phyloP scores from a whole-genome alignment of 1,140 invertebrate species.

The Scaptomyza pallida region DNA sequence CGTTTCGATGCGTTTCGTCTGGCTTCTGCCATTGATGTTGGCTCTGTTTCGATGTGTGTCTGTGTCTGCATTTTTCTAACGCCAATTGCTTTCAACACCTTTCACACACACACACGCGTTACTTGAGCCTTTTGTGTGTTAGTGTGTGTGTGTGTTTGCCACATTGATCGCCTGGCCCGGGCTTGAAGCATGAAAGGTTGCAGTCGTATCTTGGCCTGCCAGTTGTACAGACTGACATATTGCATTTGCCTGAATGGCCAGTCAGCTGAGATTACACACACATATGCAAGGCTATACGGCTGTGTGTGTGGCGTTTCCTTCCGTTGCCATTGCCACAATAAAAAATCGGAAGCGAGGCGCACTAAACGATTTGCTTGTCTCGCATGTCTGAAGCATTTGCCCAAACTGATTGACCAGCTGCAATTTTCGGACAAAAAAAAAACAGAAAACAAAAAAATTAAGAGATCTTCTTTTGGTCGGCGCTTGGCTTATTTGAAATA shows the following conservation, averaged over 20 bases:
- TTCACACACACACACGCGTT: slow-evolving; percentile 18
- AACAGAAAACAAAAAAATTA: slow-evolving; percentile 56
- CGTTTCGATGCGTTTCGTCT: slow-evolving; percentile 60
- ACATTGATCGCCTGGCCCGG: slow-evolving; percentile 44
- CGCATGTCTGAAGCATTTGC: slow-evolving; percentile 67
- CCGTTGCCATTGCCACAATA: slow-evolving; percentile 61
- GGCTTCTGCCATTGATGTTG: slow-evolving; percentile 5
- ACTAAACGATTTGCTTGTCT: slow-evolving; percentile 82
- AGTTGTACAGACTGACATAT: slow-evolving; percentile 66
- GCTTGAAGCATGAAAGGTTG: slow-evolving; percentile 49
- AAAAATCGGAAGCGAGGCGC: slow-evolving; percentile 69
- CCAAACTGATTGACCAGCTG: slow-evolving; percentile 36
- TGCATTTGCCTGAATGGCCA: slow-evolving; percentile 75
- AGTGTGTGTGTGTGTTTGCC: slow-evolving; percentile 26
- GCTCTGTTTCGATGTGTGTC: slow-evolving; percentile 1
- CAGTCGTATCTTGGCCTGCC: slow-evolving; percentile 61
- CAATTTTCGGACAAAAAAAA: too few relatives aligned
- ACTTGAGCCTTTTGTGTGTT: slow-evolving; percentile 35
- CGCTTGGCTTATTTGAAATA: slow-evolving; percentile 35
- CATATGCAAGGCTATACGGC: slow-evolving; percentile 10
- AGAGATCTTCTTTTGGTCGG: slow-evolving; percentile 58
- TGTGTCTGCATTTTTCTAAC: slow-evolving; percentile 63
- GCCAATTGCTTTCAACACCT: slow-evolving; percentile 80
- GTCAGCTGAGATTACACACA: slow-evolving; percentile 74
- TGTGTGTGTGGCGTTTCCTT: slow-evolving; percentile 52